These are phyloP conservation scores for Rhingia campestris DNA, from an alignment of 2,888 invertebrate genomes.

Conservation along the genomic window DNA sequence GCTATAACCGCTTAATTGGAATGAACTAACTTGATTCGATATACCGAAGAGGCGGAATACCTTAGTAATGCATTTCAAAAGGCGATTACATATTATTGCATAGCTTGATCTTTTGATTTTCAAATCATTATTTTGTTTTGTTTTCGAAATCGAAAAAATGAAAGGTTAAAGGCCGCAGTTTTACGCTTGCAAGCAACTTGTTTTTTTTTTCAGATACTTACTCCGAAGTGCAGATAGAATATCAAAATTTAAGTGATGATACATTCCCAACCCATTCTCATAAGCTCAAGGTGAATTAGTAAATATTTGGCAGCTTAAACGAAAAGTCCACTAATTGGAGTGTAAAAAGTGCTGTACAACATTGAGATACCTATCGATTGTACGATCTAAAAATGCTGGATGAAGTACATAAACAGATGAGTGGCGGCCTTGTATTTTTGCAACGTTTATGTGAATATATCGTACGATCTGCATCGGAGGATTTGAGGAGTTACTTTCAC, in stretches of 20 bases:
- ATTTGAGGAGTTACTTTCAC: slow-evolving; percentile 1
- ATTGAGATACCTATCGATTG: neutral
- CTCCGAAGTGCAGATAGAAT: slow-evolving; percentile 2
- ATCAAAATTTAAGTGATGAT: neutral
- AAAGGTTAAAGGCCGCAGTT: slow-evolving; percentile 28
- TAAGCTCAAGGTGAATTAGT: slow-evolving; percentile 19
- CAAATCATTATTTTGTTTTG: neutral
- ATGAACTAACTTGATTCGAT: neutral
- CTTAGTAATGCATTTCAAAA: slow-evolving; percentile 48
- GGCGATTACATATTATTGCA: slow-evolving; percentile 18
- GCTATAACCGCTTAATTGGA: slow-evolving; percentile 8
- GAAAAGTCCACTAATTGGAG: slow-evolving; percentile 1
- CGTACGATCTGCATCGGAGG: neutral
- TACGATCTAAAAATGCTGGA: neutral
- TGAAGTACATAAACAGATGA: neutral
- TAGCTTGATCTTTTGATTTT: neutral
- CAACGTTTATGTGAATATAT: slow-evolving; percentile 1
- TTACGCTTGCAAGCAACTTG: neutral
- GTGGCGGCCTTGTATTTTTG: neutral
- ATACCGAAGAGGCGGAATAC: neutral
- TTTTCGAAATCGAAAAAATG: neutral
- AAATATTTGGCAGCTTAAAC: neutral
- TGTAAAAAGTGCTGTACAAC: neutral
- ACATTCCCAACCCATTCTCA: neutral
- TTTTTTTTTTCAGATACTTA: neutral